These are phyloP conservation scores for Scaptomyza flava DNA, from an alignment of 2,888 invertebrate genomes.

Conservation along the genomic window DNA sequence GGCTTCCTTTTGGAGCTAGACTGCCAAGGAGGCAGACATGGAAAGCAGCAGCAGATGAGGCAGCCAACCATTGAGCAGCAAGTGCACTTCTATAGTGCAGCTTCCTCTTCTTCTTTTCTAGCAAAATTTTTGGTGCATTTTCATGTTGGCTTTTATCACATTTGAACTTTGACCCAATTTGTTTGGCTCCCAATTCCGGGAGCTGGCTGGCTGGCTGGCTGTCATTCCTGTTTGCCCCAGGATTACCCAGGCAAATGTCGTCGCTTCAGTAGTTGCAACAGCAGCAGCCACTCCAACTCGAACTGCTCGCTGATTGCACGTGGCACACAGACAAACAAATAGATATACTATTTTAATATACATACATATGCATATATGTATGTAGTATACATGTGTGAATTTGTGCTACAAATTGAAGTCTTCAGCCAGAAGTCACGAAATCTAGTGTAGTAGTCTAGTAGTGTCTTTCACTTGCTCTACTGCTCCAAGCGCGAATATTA, in stretches of 20 bases:
- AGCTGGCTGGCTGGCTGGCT: slow-evolving; percentile 37
- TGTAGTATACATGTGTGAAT: slow-evolving; percentile 14
- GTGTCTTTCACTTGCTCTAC: slow-evolving; percentile 43
- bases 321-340: slow-evolving; percentile 56
- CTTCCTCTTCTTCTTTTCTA: slow-evolving; percentile 6
- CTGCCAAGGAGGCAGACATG: neutral
- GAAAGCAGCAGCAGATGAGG: neutral
- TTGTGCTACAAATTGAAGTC: slow-evolving; percentile 74
- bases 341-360: slow-evolving; percentile 12
- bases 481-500: slow-evolving; percentile 46
- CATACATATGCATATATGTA: neutral
- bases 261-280: slow-evolving; percentile 45
- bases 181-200: slow-evolving; percentile 59
- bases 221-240: slow-evolving; percentile 25
- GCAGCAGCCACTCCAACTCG: slow-evolving; percentile 60
- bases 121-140: slow-evolving; percentile 36
- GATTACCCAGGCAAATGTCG: slow-evolving; percentile 46
- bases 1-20: slow-evolving; percentile 6
- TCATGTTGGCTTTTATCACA: slow-evolving; percentile 76
- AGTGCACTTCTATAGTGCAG: slow-evolving; percentile 29
- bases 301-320: slow-evolving; percentile 70
- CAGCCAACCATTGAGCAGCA: slow-evolving; percentile 51
- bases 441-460: slow-evolving; percentile 76
- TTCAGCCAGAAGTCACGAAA: slow-evolving; percentile 76
- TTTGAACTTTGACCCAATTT: slow-evolving; percentile 82